A percentile compares a stretch with the other conserved stretches of the same genome.
phyloP scores from a whole-genome alignment of 2,113 vertebrate genomes.

The Anarrhichthys ocellatus region DNA sequence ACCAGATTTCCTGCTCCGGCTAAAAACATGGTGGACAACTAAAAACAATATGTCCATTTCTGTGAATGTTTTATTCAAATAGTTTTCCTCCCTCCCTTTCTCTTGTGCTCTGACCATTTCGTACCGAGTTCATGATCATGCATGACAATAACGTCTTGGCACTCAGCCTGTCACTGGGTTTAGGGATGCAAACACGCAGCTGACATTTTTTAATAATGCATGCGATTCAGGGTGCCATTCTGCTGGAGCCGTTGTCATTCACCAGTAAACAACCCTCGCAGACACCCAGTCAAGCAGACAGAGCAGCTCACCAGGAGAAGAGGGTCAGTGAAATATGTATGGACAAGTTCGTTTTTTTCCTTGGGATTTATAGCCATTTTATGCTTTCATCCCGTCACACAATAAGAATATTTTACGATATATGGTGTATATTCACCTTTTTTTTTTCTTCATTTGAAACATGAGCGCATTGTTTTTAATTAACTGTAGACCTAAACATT shows the following conservation, averaged over 20 bases:
- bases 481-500: too few relatives aligned
- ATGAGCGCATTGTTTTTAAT: not conserved
- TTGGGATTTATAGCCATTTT: not conserved
- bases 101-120: constrained; percentile 22
- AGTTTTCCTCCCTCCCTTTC: not conserved
- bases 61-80: constrained; percentile 29
- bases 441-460: not conserved
- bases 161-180: constrained; percentile 31
- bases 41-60: not conserved
- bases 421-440: not conserved
- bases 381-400: constrained; percentile 2
- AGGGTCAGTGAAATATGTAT: constrained; percentile 39
- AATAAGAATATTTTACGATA: too few relatives aligned
- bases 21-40: not conserved
- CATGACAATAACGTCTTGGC: constrained; percentile 26
- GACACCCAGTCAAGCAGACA: constrained; percentile 18
- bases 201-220: constrained; percentile 76
- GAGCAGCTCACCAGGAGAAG: not conserved
- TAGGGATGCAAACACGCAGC: constrained; percentile 41
- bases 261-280: constrained; percentile 59
- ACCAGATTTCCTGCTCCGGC: not conserved
- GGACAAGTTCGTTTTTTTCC: not conserved
- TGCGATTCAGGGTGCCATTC: constrained; percentile 59
- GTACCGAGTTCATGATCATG: constrained; percentile 46
- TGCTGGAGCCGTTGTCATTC: constrained; percentile 59